Evolutionary conservation across 2,888 invertebrate genomes (phyloP).

Genomic region (Caenorhabditis uteleia): DNA sequence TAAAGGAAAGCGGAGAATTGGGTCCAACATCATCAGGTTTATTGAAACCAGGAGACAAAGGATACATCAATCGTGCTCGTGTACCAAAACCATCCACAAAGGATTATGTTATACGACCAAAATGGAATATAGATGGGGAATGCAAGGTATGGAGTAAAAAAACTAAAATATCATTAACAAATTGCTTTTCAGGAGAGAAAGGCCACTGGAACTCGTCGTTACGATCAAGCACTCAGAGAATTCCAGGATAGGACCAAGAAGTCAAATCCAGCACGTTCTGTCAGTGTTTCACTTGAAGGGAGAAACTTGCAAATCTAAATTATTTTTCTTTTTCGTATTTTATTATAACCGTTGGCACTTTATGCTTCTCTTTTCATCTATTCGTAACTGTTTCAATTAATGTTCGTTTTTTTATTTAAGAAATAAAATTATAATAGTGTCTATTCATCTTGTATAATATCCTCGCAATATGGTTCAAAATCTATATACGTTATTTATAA

Average conservation of each 20-base stretch:
- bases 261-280: slow-evolving; percentile 52
- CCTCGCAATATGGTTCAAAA: too few relatives aligned
- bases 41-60: slow-evolving; percentile 48
- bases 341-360: too few relatives aligned
- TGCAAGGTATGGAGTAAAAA: slow-evolving; percentile 47
- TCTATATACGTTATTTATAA: too few relatives aligned
- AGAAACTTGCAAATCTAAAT: slow-evolving; percentile 60
- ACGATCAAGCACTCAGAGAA: slow-evolving; percentile 59
- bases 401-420: too few relatives aligned
- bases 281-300: slow-evolving; percentile 65
- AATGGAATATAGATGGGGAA: slow-evolving; percentile 53
- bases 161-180: neutral
- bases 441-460: too few relatives aligned
- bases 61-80: slow-evolving; percentile 70
- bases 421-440: too few relatives aligned
- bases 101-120: slow-evolving; percentile 93
- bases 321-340: neutral
- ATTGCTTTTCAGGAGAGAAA: slow-evolving; percentile 37
- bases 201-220: slow-evolving; percentile 41
- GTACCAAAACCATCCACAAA: slow-evolving; percentile 93
- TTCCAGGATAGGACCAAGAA: slow-evolving; percentile 65
- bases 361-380: too few relatives aligned
- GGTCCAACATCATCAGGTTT: slow-evolving; percentile 19
- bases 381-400: too few relatives aligned
- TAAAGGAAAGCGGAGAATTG: slow-evolving; percentile 13